Conservation (phyloP, 2,797 vertebrate species). For the Cynopterus sphinx region DNA sequence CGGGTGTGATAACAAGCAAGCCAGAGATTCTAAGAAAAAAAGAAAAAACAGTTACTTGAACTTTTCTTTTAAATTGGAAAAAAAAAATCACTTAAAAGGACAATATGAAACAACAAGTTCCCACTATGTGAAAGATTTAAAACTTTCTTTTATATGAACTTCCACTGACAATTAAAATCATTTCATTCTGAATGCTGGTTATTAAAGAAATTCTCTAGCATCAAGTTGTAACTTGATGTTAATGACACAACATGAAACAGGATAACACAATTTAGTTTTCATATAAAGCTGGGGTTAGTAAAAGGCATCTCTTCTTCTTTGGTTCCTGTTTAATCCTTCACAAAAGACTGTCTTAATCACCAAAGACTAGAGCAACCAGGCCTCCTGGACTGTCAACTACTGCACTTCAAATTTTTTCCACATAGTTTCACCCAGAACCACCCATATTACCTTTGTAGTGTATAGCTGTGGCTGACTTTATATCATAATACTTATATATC, state of each 20-base stretch:
- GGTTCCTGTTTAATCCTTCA: background rate
- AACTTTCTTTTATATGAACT: background rate
- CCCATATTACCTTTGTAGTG: background rate
- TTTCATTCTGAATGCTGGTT: background rate
- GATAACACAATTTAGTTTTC: background rate
- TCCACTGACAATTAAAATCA: background rate
- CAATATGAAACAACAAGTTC: background rate
- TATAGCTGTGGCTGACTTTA: background rate
- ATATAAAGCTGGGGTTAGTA: background rate
- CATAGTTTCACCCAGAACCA: background rate
- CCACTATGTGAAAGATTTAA: background rate
- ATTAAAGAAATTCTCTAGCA: background rate
- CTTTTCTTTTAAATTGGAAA: slow-evolving; percentile 4
- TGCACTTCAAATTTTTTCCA: background rate
- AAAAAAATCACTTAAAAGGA: background rate
- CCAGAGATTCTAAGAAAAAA: slow-evolving; percentile 61
- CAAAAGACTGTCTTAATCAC: background rate
- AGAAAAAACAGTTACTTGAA: slow-evolving; percentile 46
- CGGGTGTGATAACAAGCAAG: slow-evolving; percentile 46
- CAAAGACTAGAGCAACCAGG: background rate
- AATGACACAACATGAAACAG: background rate
- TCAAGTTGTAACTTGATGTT: slow-evolving; percentile 42
- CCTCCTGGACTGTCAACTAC: background rate
- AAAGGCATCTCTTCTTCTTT: background rate
- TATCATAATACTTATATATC: rapidly evolving